Evolutionary conservation across 2,888 invertebrate species (phyloP).

Genomic region (Sthenelais limicola): DNA sequence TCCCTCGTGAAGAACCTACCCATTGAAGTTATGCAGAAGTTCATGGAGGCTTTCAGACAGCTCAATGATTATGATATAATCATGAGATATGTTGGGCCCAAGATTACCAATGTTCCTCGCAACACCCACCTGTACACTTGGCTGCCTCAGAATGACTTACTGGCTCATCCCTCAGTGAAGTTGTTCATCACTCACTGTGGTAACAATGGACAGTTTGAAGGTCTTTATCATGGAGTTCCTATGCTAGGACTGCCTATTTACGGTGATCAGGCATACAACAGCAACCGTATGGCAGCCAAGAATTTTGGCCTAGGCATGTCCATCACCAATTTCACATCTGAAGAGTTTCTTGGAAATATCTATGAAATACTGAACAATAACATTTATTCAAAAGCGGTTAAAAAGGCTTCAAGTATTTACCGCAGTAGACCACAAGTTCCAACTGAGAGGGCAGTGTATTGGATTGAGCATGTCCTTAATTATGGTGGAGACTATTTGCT

Average conservation of each 20-base stretch:
- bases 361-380: conserved; percentile 47
- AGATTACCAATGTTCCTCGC: background rate
- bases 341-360: conserved; percentile 47
- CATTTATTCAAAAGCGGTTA: conserved; percentile 47
- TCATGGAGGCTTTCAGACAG: conserved; percentile 4
- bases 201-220: conserved; percentile 54
- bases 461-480: conserved; percentile 58
- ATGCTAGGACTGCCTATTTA: conserved; percentile 54
- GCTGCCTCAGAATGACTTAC: conserved; percentile 57
- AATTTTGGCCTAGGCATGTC: conserved; percentile 52
- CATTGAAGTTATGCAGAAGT: background rate
- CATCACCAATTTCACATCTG: conserved; percentile 42
- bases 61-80: background rate
- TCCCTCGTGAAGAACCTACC: conserved; percentile 45
- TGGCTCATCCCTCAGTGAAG: conserved; percentile 54
- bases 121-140: conserved; percentile 49
- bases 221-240: conserved; percentile 56
- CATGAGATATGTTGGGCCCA: background rate
- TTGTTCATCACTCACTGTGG: conserved; percentile 58
- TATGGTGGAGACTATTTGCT: conserved; percentile 56
- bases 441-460: conserved; percentile 52
- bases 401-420: conserved; percentile 49
- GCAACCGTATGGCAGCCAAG: conserved; percentile 45
- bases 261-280: conserved; percentile 52
- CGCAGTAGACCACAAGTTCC: conserved; percentile 47